A percentile compares a stretch with the other conserved stretches of the same genome.
Conservation (phyloP, 2,797 vertebrate species). For the Champsocephalus esox region DNA sequence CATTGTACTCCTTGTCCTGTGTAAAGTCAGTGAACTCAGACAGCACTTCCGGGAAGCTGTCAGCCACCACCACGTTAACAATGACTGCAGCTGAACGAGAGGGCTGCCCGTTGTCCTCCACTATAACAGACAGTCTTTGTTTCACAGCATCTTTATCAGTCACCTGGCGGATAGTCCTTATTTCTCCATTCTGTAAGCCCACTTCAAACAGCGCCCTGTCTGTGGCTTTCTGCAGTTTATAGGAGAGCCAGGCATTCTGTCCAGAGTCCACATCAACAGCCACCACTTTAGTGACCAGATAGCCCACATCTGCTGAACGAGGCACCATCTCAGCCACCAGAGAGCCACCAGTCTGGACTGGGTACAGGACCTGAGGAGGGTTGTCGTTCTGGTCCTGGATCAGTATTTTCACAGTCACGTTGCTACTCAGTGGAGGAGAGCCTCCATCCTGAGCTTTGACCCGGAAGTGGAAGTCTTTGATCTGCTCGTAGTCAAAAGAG, state of each 20-base stretch:
- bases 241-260: conserved; percentile 78
- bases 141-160: conserved; percentile 74
- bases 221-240: conserved; percentile 82
- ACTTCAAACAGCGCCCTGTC: conserved; percentile 81
- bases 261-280: conserved; percentile 85
- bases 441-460: not conserved
- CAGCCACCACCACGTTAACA: too few relatives aligned
- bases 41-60: too few relatives aligned
- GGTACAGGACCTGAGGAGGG: conserved; percentile 44
- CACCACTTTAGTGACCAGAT: conserved; percentile 87
- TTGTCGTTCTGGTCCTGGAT: too few relatives aligned
- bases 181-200: conserved; percentile 79
- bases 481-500: too few relatives aligned
- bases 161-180: conserved; percentile 75
- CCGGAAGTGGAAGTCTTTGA: too few relatives aligned
- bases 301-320: conserved; percentile 83
- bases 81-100: too few relatives aligned
- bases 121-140: conserved; percentile 47
- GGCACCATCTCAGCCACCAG: conserved; percentile 82
- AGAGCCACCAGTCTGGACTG: conserved; percentile 72
- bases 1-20: too few relatives aligned
- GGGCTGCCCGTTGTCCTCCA: conserved; percentile 49
- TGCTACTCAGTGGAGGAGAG: not conserved
- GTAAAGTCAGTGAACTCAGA: too few relatives aligned
- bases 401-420: too few relatives aligned